phyloP scores from a whole-genome alignment of 2,888 invertebrate species.

The Eurois occulta region DNA sequence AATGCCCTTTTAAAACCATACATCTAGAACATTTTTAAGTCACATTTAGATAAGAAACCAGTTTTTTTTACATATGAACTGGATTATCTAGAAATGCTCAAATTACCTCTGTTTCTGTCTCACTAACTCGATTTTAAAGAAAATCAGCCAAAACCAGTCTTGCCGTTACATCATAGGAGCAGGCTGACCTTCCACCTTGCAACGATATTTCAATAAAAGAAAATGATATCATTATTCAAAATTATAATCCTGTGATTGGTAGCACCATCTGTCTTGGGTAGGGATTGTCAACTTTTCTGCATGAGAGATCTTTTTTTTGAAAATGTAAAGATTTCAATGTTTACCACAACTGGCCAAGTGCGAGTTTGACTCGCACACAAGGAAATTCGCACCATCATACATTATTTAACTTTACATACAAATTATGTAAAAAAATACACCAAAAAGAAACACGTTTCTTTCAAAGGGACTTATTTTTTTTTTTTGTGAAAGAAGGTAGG shows the following conservation, averaged over 20 bases:
- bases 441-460: background rate
- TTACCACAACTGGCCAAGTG: background rate
- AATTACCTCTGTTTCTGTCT: conserved; percentile 1
- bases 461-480: background rate
- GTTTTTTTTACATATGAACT: conserved; percentile 7
- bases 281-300: background rate
- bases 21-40: background rate
- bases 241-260: conserved; percentile 39
- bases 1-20: conserved; percentile 4
- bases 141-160: background rate
- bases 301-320: background rate
- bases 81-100: conserved; percentile 12
- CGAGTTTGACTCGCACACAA: background rate
- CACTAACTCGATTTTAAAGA: background rate
- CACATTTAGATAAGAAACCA: conserved; percentile 26
- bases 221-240: conserved; percentile 25
- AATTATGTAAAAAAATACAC: background rate
- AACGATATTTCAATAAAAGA: background rate
- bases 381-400: background rate
- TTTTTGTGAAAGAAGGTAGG: background rate
- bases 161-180: background rate
- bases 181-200: conserved; percentile 1
- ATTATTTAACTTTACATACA: background rate
- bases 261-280: conserved; percentile 30
- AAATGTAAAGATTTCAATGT: background rate